Evolutionary conservation across 2,797 vertebrate genomes (phyloP).

Genomic region (Muscicapa striata): DNA sequence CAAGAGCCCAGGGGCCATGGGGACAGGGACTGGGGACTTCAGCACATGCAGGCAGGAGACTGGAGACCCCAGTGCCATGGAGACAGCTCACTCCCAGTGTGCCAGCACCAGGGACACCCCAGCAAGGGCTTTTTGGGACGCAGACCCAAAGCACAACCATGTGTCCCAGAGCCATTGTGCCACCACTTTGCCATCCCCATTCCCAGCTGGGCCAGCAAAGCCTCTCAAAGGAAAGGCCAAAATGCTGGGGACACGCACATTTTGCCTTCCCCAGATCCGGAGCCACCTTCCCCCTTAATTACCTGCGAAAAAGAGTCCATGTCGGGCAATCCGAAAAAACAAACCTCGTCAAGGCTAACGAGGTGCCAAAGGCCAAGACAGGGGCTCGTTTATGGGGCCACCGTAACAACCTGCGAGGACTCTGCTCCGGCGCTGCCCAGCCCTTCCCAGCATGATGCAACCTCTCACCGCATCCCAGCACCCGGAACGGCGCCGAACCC

Average conservation of each 20-base stretch:
- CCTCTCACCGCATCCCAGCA: background rate
- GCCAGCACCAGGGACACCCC: fast-evolving
- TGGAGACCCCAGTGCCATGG: too few species aligned
- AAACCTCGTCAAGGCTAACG: background rate
- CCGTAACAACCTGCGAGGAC: background rate
- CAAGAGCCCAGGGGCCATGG: too few species aligned
- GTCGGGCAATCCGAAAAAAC: background rate
- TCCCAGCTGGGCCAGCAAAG: background rate
- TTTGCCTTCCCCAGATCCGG: background rate
- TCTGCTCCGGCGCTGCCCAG: constrained; percentile 25
- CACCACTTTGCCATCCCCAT: fast-evolving
- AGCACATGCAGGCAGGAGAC: background rate
- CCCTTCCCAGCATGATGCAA: constrained; percentile 41
- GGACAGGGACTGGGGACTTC: background rate
- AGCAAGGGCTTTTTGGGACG: background rate
- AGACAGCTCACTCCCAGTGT: background rate
- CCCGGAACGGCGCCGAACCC: background rate
- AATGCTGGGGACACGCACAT: fast-evolving
- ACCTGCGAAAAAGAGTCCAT: background rate
- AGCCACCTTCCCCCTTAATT: background rate
- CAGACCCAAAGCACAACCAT: background rate
- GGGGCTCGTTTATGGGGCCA: background rate
- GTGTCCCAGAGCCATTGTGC: fast-evolving
- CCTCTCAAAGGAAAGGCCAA: background rate
- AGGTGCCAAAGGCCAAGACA: constrained; percentile 49